phyloP scores from a whole-genome alignment of 2,888 invertebrate genomes.

The Anthophora plumipes region DNA sequence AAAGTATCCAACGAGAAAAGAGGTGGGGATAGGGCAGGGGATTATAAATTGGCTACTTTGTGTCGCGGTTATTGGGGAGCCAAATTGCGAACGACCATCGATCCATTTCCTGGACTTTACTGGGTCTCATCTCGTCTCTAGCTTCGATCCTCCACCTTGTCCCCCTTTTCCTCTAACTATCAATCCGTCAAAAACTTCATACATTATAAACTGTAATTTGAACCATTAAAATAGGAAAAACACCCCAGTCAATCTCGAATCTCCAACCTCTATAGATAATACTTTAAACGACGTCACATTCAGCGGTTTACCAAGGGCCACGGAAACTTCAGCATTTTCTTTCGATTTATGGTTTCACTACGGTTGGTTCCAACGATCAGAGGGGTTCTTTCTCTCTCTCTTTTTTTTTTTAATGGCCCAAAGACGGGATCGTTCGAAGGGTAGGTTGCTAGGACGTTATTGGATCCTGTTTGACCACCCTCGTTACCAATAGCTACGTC shows the following conservation, averaged over 20 bases:
- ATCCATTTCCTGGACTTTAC: slow-evolving; percentile 71
- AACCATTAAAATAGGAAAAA: no score
- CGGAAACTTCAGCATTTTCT: slow-evolving; percentile 21
- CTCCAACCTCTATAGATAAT: slow-evolving; percentile 5
- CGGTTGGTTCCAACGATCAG: neutral
- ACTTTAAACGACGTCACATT: neutral
- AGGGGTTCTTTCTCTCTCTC: neutral
- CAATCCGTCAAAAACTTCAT: no score
- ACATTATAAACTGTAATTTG: neutral
- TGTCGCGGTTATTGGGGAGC: slow-evolving; percentile 78
- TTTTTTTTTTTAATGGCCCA: slow-evolving; percentile 23
- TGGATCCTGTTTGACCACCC: slow-evolving; percentile 32
- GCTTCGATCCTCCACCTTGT: neutral
- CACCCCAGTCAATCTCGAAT: neutral
- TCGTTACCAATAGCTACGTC: slow-evolving; percentile 5
- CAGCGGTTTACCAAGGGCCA: neutral
- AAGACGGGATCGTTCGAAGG: slow-evolving; percentile 4
- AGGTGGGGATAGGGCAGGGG: slow-evolving; percentile 64
- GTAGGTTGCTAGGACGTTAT: slow-evolving; percentile 20
- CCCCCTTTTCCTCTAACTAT: no score
- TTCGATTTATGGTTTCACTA: slow-evolving; percentile 11
- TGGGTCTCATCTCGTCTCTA: slow-evolving; percentile 49
- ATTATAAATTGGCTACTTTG: slow-evolving; percentile 79
- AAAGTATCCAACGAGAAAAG: slow-evolving; percentile 69
- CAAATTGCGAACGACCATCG: slow-evolving; percentile 78